Percentiles rank a stretch among this genome's conserved stretches.
Evolutionary conservation across 1,140 invertebrate species (phyloP).

Genomic region (Danaus plexippus): DNA sequence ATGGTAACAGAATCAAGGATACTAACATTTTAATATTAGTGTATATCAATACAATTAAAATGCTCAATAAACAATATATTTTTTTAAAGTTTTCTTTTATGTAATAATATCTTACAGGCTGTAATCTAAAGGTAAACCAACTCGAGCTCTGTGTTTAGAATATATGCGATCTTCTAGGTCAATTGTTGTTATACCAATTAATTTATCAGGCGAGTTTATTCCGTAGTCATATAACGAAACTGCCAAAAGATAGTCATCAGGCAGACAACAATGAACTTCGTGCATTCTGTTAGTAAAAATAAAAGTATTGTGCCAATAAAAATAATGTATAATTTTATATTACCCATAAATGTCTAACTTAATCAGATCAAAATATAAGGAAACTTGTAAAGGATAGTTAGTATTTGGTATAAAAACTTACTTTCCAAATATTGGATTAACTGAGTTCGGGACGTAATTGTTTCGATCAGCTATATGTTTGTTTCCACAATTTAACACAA

Average conservation of each 20-base stretch:
- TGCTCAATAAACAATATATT: too few species aligned
- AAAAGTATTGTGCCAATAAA: conserved; percentile 5
- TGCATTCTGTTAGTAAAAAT: conserved; percentile 74
- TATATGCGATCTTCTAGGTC: conserved; percentile 92
- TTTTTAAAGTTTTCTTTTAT: not conserved
- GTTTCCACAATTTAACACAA: conserved; percentile 79
- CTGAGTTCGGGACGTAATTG: conserved; percentile 82
- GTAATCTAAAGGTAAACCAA: conserved; percentile 83
- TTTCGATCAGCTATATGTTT: conserved; percentile 80
- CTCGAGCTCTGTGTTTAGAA: conserved; percentile 82
- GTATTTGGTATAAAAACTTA: conserved; percentile 16
- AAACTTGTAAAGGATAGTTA: not conserved
- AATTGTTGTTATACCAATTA: conserved; percentile 88
- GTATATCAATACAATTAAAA: too few species aligned
- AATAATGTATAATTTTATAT: conserved; percentile 2
- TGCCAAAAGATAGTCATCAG: conserved; percentile 78
- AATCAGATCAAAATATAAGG: conserved; percentile 1
- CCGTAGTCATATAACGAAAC: conserved; percentile 87
- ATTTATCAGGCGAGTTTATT: conserved; percentile 77
- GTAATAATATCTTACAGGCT: conserved; percentile 66
- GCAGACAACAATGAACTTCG: conserved; percentile 81
- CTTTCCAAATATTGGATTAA: conserved; percentile 90
- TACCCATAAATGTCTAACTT: not conserved
- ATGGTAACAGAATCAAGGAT: too few species aligned
- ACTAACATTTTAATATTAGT: too few species aligned